Percentiles rank a stretch among this genome's conserved stretches.
Conservation (phyloP, 2,888 invertebrate genomes). For the Oscheius sp. region DNA sequence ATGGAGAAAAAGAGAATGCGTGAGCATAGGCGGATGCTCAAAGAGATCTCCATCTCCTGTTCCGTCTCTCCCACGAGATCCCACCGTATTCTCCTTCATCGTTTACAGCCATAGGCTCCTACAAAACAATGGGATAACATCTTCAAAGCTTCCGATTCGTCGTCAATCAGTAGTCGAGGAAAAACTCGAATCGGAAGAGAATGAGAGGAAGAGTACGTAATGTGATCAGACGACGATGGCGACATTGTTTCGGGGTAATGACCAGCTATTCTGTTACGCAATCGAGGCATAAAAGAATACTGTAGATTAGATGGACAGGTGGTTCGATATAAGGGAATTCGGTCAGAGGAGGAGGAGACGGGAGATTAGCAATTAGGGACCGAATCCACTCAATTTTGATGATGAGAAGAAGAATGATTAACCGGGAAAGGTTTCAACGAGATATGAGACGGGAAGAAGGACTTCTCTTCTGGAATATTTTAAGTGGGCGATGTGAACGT, state of each 20-base stretch:
- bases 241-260: constrained; percentile 18
- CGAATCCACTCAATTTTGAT: constrained; percentile 19
- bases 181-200: constrained; percentile 16
- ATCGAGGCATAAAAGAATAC: constrained; percentile 21
- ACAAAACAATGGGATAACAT: constrained; percentile 15
- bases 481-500: too few species aligned
- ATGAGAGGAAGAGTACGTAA: constrained; percentile 13
- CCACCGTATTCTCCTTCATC: constrained; percentile 2
- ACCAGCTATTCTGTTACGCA: constrained; percentile 18
- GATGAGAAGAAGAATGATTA: too few species aligned
- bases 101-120: constrained; percentile 7
- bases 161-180: constrained; percentile 3
- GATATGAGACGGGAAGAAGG: too few species aligned
- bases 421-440: too few species aligned
- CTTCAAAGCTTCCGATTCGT: not conserved
- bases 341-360: not conserved
- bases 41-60: constrained; percentile 15
- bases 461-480: too few species aligned
- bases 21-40: too few species aligned
- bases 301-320: constrained; percentile 11
- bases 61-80: constrained; percentile 8
- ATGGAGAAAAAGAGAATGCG: too few species aligned
- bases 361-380: constrained; percentile 24
- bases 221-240: not conserved
- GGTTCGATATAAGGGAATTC: constrained; percentile 9